Base-by-base conservation (phyloP, 2,888 invertebrate species). In the Pammene fasciana region DNA sequence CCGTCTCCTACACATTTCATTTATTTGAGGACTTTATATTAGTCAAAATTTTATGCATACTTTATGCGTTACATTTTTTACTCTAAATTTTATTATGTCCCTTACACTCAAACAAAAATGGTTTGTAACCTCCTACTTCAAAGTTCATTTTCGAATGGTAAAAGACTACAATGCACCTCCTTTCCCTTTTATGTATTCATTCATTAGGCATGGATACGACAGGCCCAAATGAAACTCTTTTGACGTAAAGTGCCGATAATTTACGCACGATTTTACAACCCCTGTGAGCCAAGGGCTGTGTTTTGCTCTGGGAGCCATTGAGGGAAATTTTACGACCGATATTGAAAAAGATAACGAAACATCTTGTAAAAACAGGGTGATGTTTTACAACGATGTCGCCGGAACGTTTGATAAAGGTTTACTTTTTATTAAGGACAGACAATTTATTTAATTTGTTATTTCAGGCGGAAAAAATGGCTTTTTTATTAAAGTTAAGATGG, bases 161-260 rank as follows among this genome's bases (percentile, higher is more conserved):
- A 38, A 48, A 57, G 11, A 8, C 18, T 18, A 65, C 65, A 65
- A 70, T 60, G 57, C 60, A 55, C 36, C 57, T 45, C 11, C 54
- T 18, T 48, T 48, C 43, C 14, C 10, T 60, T 76, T 78, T 76
- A 76, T 75, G 76, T 75, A 77, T 78, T 78, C 76, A 77, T 78
- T 77, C 76, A 78, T 78, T 77, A 77, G 72, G 73, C 74, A 73
- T 74, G 72, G 72, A 70, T 65, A 46, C 43, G 46, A 60, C 70
- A 70, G 8, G 71, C 74, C 73, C 72, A 72, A 75, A 76, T 76
- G 76, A 76, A 77, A 76, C 70, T 70, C 71, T 71, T 72, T 72
- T 73, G 75, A 74, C 73, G 26, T 34, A 16, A 74, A 65, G 68
- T 73, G 57, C 57, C 57, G 70, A 72, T 72, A 74, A 74, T 78